Evolutionary conservation across 2,113 vertebrate species (phyloP), one percentile per base, ranked within the genome.

Genomic region (Sylvilagus bachmani): DNA sequence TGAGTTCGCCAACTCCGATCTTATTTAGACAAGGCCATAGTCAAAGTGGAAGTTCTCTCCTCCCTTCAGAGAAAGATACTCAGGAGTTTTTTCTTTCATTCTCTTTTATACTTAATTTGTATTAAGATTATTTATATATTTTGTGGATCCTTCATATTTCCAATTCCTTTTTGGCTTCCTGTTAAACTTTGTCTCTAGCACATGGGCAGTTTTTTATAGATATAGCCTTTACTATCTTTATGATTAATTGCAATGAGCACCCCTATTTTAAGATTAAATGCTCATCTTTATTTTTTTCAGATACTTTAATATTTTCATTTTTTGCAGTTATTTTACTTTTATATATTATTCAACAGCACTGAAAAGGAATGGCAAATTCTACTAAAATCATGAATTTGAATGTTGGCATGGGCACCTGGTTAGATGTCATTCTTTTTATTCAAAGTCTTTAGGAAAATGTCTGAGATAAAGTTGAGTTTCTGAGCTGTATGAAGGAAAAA

Each of bases 401-500:
- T 84, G 27, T 78, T 73, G 17, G 24, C 82, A 36, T 69, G 7
- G 24, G 2, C 62, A 70, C 8, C 36, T 25, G n/a, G 51, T 33
- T 58, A 85, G 25, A 12, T 49, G 13, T 11, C 3, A 66, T 38
- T 58, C 1, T 55, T 81, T 95, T 62, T 14, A 38, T 53, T 74
- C n/a, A 93, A 73, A 94, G 36, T 79, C 61, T 64, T 90, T 91
- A 73, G 87, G 58, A 92, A 87, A 93, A 88, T 82, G 62, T 79
- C 21, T 87, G 24, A 61, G 4, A 27, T 80, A 92, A 73, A 78
- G 62, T 25, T 62, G 89, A 89, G 33, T 31, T 94, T 33, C 38
- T 86, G 33, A 89, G 64, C 14, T 69, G 31, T 31, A 86, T 27
- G 58, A 86, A 79, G 51, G 21, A 80, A 86, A 94, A 93, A 61